Evolutionary conservation across 2,888 invertebrate species (phyloP).

Genomic region (Tipula unca): DNA sequence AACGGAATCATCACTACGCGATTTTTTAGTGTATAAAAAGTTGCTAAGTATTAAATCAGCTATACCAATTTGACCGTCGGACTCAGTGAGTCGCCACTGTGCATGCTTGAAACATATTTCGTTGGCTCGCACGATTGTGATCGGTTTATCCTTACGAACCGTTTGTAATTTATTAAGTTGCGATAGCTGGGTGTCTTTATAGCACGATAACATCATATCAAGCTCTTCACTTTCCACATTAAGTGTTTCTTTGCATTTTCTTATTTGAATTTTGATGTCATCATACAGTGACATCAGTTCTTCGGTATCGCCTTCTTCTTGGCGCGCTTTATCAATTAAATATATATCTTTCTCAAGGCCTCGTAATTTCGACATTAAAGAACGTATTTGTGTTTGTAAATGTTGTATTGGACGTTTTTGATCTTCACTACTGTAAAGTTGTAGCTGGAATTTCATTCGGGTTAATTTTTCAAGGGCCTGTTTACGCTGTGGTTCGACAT

Average conservation of each 20-base stretch:
- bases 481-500: slow-evolving; percentile 92
- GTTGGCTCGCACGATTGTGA: slow-evolving; percentile 71
- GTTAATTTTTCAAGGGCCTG: slow-evolving; percentile 78
- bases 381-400: slow-evolving; percentile 70
- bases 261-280: slow-evolving; percentile 57
- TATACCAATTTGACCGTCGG: slow-evolving; percentile 95
- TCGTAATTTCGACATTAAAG: slow-evolving; percentile 70
- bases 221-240: slow-evolving; percentile 85
- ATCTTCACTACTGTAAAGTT: slow-evolving; percentile 83
- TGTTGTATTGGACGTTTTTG: slow-evolving; percentile 86
- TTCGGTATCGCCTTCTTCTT: slow-evolving; percentile 54
- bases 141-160: slow-evolving; percentile 59
- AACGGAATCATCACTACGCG: slow-evolving; percentile 93
- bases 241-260: slow-evolving; percentile 83
- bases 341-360: slow-evolving; percentile 85
- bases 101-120: slow-evolving; percentile 99
- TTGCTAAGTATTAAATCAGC: slow-evolving; percentile 92
- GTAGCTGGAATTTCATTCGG: slow-evolving; percentile 89
- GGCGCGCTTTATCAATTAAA: slow-evolving; percentile 69
- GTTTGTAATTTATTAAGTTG: slow-evolving; percentile 51
- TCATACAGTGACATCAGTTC: slow-evolving; percentile 59
- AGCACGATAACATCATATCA: slow-evolving; percentile 90
- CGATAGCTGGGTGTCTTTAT: slow-evolving; percentile 67
- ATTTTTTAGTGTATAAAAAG: slow-evolving; percentile 95
- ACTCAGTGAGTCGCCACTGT: slow-evolving; percentile 94